phyloP scores from a whole-genome alignment of 1,140 invertebrate genomes.

The Anoplolepis gracilipes region DNA sequence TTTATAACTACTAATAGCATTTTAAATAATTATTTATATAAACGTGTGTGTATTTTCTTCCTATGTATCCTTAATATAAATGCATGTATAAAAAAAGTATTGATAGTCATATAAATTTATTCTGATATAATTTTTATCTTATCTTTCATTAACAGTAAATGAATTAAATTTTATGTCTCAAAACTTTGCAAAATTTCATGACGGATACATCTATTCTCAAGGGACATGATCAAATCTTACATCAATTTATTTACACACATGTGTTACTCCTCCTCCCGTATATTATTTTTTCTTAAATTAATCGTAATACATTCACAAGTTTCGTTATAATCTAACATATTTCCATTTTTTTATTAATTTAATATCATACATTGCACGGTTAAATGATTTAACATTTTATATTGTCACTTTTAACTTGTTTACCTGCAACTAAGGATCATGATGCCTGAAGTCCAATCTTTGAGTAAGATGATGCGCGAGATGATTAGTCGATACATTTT shows the following conservation, averaged over 20 bases:
- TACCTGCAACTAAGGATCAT: conserved; percentile 71
- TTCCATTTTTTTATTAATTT: background rate
- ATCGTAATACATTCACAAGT: background rate
- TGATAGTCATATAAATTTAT: background rate
- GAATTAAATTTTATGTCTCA: background rate
- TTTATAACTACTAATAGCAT: conserved; percentile 37
- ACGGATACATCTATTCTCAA: background rate
- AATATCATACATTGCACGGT: background rate
- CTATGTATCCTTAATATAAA: conserved; percentile 59
- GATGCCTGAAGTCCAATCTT: conserved; percentile 80
- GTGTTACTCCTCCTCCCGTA: too few species aligned
- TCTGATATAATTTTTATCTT: background rate
- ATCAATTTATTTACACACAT: conserved; percentile 1
- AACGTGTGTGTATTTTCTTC: background rate
- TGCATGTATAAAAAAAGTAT: conserved; percentile 49
- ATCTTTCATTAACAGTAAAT: background rate
- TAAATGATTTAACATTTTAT: background rate
- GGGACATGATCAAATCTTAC: background rate
- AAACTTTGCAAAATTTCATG: conserved; percentile 1
- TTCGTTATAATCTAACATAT: conserved; percentile 7
- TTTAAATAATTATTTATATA: conserved; percentile 60
- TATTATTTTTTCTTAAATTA: background rate
- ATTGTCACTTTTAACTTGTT: background rate
- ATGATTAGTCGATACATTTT: conserved; percentile 75
- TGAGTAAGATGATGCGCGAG: conserved; percentile 77